These are phyloP conservation scores for Euleptes europaea DNA, from an alignment of 2,113 vertebrate species.

Conservation along the genomic window DNA sequence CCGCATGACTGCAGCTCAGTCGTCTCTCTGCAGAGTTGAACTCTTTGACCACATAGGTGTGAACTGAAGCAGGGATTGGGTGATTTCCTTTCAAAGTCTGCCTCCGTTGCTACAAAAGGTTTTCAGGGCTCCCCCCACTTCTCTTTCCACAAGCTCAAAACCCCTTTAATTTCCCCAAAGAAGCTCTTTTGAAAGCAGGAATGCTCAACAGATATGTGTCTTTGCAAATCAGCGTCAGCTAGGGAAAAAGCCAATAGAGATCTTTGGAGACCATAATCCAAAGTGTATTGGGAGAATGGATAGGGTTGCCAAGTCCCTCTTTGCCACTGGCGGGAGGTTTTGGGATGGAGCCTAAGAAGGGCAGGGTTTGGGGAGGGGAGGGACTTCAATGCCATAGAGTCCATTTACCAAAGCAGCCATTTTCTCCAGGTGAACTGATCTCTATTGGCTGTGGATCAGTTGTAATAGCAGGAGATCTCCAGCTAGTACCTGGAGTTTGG, in stretches of 20 bases:
- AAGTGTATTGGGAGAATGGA: neutral
- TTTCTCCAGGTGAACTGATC: too few relatives aligned
- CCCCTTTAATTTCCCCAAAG: neutral
- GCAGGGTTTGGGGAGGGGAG: too few relatives aligned
- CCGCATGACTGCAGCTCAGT: constrained; percentile 72
- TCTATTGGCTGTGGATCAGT: too few relatives aligned
- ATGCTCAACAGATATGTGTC: constrained; percentile 10
- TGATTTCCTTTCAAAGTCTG: constrained; percentile 74
- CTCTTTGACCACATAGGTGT: constrained; percentile 85
- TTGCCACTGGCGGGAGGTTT: too few relatives aligned
- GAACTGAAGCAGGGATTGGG: constrained; percentile 77
- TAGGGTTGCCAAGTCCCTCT: too few relatives aligned
- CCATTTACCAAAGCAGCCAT: too few relatives aligned
- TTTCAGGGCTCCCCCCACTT: constrained; percentile 6
- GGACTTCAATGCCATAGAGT: too few relatives aligned
- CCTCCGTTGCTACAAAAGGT: constrained; percentile 60
- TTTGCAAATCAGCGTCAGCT: constrained; percentile 42
- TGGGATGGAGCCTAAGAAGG: too few relatives aligned
- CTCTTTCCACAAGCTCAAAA: constrained; percentile 36
- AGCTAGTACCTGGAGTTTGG: too few relatives aligned
- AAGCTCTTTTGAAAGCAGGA: neutral
- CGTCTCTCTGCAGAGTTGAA: constrained; percentile 78
- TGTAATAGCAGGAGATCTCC: too few relatives aligned
- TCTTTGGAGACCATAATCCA: neutral
- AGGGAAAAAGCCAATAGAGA: constrained; percentile 6